Conservation (phyloP, 2,888 invertebrate genomes). For the Eudemis profundana region DNA sequence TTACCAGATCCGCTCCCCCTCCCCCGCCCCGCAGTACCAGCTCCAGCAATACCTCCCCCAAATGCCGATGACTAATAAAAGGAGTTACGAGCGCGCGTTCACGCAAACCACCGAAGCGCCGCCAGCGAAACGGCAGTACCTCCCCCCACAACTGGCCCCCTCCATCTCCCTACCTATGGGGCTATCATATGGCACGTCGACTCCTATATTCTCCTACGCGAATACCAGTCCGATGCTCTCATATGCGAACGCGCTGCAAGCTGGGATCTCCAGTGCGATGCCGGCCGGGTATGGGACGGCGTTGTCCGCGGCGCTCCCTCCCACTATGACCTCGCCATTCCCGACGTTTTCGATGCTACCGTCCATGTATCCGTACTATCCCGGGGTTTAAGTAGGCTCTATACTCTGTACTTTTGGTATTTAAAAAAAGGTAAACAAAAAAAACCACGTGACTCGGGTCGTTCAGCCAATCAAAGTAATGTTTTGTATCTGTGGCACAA, state of each 20-base stretch:
- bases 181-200: constrained; percentile 81
- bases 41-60: constrained; percentile 60
- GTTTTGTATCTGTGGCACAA: no score
- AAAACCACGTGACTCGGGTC: no score
- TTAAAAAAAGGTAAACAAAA: no score
- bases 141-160: constrained; percentile 71
- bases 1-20: constrained; percentile 65
- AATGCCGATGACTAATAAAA: constrained; percentile 83
- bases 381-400: constrained; percentile 62
- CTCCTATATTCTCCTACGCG: constrained; percentile 78
- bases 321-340: constrained; percentile 64
- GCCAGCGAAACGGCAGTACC: constrained; percentile 80
- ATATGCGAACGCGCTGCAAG: constrained; percentile 65
- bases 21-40: constrained; percentile 58
- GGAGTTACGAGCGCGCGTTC: constrained; percentile 90
- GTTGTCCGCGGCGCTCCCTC: constrained; percentile 65
- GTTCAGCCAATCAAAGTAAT: no score
- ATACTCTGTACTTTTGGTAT: no score
- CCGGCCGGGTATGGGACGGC: constrained; percentile 72
- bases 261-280: constrained; percentile 64
- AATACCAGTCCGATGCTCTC: constrained; percentile 70
- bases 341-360: constrained; percentile 63
- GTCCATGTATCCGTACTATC: constrained; percentile 66
- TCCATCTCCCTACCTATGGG: constrained; percentile 72
- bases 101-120: constrained; percentile 76